Conservation (phyloP, 1,140 invertebrate genomes). For the Danaus plexippus region DNA sequence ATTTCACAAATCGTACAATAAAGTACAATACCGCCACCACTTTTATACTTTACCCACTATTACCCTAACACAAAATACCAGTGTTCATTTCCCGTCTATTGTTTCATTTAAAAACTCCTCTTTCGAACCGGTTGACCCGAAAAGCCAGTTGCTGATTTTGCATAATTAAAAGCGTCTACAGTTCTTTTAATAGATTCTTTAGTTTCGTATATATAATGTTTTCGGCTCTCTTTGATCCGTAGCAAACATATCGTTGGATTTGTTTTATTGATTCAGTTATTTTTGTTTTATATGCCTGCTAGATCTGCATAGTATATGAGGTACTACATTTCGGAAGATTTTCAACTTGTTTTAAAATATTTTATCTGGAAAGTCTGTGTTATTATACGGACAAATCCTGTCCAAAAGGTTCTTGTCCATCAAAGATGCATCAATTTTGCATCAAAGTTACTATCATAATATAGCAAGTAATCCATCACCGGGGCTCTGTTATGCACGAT, state of each 20-base stretch:
- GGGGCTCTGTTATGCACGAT: conserved; percentile 18
- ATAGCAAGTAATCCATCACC: conserved; percentile 22
- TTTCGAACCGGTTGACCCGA: conserved; percentile 43
- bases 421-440: conserved; percentile 14
- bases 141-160: conserved; percentile 54
- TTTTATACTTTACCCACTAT: conserved; percentile 1
- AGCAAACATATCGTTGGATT: no score
- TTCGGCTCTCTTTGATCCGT: not conserved
- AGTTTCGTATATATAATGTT: conserved; percentile 12
- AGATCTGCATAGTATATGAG: conserved; percentile 1
- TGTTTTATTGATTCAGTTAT: no score
- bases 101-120: conserved; percentile 46
- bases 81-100: conserved; percentile 50
- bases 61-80: conserved; percentile 10
- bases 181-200: conserved; percentile 33
- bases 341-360: no score
- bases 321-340: no score
- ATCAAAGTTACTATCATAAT: conserved; percentile 14
- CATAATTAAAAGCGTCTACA: conserved; percentile 57
- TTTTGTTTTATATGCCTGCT: not conserved
- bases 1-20: conserved; percentile 1
- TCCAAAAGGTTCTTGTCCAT: conserved; percentile 1
- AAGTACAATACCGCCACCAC: conserved; percentile 7
- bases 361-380: no score
- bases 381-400: no score